Conservation (phyloP, 2,113 vertebrate genomes). For the Syngnathus typhle region DNA sequence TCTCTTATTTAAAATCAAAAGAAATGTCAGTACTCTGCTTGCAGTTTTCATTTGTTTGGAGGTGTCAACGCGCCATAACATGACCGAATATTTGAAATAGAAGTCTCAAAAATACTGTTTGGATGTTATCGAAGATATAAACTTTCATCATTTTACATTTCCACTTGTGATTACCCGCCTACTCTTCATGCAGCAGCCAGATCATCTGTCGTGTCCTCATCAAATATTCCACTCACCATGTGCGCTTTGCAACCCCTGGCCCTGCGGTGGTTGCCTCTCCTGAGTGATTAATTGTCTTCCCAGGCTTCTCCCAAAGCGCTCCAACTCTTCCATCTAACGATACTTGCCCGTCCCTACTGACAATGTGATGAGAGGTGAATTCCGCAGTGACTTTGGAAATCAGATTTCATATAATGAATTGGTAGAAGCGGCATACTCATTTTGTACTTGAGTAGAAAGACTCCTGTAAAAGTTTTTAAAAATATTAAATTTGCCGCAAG, state of each 20-base stretch:
- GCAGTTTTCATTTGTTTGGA: background rate
- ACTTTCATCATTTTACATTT: background rate
- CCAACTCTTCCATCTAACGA: background rate
- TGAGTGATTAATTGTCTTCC: conserved; percentile 35
- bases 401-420: background rate
- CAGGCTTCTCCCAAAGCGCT: conserved; percentile 19
- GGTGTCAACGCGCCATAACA: background rate
- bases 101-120: background rate
- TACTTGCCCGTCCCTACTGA: background rate
- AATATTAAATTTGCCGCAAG: too few species aligned
- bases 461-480: too few species aligned
- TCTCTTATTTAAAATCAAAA: background rate
- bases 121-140: background rate
- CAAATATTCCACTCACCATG: conserved; percentile 4
- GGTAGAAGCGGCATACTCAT: background rate
- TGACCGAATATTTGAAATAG: background rate
- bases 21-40: background rate
- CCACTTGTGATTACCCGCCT: background rate
- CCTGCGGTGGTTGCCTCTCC: conserved; percentile 25
- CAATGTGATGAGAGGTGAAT: conserved; percentile 8
- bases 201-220: conserved; percentile 1
- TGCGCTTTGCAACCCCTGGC: conserved; percentile 6
- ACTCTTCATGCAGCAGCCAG: conserved; percentile 2
- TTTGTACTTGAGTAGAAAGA: background rate
- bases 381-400: background rate